Evolutionary conservation across 2,113 vertebrate genomes (phyloP), one percentile per base, ranked within the genome.

Genomic region (Nothocercus nigrocapillus): DNA sequence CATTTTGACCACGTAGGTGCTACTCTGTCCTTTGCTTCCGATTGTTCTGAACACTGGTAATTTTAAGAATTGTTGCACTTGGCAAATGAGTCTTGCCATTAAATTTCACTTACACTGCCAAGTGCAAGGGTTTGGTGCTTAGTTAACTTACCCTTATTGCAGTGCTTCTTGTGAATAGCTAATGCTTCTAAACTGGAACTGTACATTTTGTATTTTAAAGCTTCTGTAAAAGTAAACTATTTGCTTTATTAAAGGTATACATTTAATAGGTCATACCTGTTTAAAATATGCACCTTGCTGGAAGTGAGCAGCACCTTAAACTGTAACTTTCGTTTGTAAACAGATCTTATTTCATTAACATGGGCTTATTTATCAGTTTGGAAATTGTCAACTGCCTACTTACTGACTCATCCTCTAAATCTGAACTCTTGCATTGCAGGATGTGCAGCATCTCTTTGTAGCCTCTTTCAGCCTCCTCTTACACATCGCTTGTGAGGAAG

Each of bases 141-240:
- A 92, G 93, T 96, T 93, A 96, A 96, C 96, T 97, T 97, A 95
- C 97, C 98, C 93, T 90, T 97, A 89, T 94, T 95, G 97, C 97
- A 97, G 97, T 97, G 96, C 97, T 97, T 96, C 56, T 94, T 98
- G 96, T 98, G 98, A 97, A 97, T 97, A 98, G 97, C 98, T 95
- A 93, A 97, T 5, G 97, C 97, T 98, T 98, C 97, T 97, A 96
- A 98, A 98, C 98, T 98, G 98, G 97, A 98, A 98, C 94, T 98
- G 97, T 98, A 98, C 97, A 97, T 98, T 98, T 98, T 98, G 98
- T 98, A 98, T 98, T 98, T 98, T 98, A 98, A 98, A 98, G 98
- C 98, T 97, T 97, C 98, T 98, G 98, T 98, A 98, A 94, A 96
- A 98, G 97, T 98, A 98, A 98, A 97, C 95, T 80, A 94, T 98